These are phyloP conservation scores for Microcebus murinus DNA, from an alignment of 2,113 vertebrate species.

Conservation along the genomic window DNA sequence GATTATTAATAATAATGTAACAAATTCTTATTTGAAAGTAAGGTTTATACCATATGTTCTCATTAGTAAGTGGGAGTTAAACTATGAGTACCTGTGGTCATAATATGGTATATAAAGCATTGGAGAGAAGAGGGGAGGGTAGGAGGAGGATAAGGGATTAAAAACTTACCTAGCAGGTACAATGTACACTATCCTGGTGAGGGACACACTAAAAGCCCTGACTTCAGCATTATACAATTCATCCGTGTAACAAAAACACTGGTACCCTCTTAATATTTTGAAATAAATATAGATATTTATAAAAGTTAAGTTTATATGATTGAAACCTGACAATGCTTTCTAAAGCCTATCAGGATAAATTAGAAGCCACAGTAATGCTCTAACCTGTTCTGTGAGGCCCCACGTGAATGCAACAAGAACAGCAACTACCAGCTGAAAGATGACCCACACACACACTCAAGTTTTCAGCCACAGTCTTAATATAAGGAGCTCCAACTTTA, in stretches of 20 bases:
- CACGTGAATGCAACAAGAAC: neutral
- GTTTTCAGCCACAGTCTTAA: neutral
- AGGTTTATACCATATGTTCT: no score
- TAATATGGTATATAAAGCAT: no score
- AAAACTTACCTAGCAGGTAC: no score
- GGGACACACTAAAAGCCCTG: no score
- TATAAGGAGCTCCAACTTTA: neutral
- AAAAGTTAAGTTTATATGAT: neutral
- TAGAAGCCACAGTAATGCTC: neutral
- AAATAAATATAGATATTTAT: neutral
- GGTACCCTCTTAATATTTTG: no score
- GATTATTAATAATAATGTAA: neutral
- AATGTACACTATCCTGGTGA: no score
- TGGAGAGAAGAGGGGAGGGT: no score
- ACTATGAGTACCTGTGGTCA: no score
- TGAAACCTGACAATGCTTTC: neutral
- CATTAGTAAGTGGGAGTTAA: no score
- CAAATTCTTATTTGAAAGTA: neutral
- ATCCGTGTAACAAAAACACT: no score
- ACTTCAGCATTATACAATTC: no score
- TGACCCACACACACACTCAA: neutral
- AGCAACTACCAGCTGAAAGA: neutral
- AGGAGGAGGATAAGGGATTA: no score
- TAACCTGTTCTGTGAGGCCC: neutral
- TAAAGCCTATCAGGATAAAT: conserved; percentile 2